phyloP scores from a whole-genome alignment of 92 coral and sea anemone species.

The Epizoanthus illoricatus region DNA sequence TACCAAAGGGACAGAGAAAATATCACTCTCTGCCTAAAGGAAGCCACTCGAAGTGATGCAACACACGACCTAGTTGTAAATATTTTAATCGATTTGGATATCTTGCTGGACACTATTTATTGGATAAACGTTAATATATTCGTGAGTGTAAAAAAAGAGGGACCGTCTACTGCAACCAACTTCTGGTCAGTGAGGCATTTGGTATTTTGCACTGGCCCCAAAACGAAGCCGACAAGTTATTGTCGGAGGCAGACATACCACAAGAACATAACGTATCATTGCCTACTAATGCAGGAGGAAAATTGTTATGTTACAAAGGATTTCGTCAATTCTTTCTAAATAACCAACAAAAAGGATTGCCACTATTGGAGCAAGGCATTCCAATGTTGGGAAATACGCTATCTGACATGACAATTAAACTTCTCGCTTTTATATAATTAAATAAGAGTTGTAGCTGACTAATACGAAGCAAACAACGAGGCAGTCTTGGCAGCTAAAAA shows the following conservation, averaged over 20 bases:
- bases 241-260: neutral
- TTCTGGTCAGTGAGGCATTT: neutral
- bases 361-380: neutral
- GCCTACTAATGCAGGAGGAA: slow-evolving; percentile 2
- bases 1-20: too few species aligned
- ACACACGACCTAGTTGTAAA: too few species aligned
- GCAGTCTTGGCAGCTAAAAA: neutral
- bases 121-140: too few species aligned
- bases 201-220: neutral
- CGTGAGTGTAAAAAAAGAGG: too few species aligned
- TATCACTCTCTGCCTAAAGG: too few species aligned
- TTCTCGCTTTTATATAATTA: slow-evolving; percentile 25
- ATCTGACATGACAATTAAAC: neutral
- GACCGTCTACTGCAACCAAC: neutral
- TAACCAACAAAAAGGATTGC: neutral
- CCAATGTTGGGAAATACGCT: neutral
- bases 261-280: too few species aligned
- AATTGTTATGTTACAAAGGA: neutral
- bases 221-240: neutral
- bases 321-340: neutral
- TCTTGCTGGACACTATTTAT: too few species aligned
- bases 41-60: too few species aligned
- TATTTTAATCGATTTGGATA: too few species aligned
- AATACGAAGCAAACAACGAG: neutral
- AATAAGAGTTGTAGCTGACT: neutral